These are phyloP conservation scores for Erannis defoliaria DNA, from an alignment of 2,888 invertebrate genomes.

Conservation along the genomic window DNA sequence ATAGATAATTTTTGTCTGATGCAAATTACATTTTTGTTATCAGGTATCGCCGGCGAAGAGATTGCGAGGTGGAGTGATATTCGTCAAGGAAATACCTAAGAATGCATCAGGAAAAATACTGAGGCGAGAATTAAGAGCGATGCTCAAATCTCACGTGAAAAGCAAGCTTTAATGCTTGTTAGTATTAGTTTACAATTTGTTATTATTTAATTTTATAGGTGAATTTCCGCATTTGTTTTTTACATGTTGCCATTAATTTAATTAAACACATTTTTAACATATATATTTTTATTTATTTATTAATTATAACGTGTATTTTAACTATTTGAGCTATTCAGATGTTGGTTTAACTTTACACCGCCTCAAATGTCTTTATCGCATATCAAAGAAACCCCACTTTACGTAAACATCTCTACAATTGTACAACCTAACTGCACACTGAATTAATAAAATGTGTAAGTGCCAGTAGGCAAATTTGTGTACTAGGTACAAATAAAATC, in stretches of 20 bases:
- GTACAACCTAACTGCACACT: no score
- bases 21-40: slow-evolving; percentile 39
- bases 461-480: no score
- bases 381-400: no score
- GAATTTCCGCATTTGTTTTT: slow-evolving; percentile 31
- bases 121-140: slow-evolving; percentile 85
- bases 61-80: slow-evolving; percentile 91
- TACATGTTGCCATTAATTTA: slow-evolving; percentile 35
- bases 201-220: slow-evolving; percentile 20
- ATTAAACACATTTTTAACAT: slow-evolving; percentile 36
- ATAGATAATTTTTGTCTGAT: slow-evolving; percentile 1
- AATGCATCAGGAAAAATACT: slow-evolving; percentile 93
- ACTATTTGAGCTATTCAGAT: background rate
- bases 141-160: slow-evolving; percentile 65
- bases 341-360: background rate
- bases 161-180: slow-evolving; percentile 69
- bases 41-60: slow-evolving; percentile 91
- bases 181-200: slow-evolving; percentile 1
- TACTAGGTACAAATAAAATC: no score
- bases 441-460: no score
- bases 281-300: slow-evolving; percentile 41
- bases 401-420: no score
- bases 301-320: background rate
- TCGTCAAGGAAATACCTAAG: slow-evolving; percentile 91
- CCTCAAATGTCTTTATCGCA: no score